Evolutionary conservation across 2,888 invertebrate species (phyloP).

Genomic region (Rhagium mordax): DNA sequence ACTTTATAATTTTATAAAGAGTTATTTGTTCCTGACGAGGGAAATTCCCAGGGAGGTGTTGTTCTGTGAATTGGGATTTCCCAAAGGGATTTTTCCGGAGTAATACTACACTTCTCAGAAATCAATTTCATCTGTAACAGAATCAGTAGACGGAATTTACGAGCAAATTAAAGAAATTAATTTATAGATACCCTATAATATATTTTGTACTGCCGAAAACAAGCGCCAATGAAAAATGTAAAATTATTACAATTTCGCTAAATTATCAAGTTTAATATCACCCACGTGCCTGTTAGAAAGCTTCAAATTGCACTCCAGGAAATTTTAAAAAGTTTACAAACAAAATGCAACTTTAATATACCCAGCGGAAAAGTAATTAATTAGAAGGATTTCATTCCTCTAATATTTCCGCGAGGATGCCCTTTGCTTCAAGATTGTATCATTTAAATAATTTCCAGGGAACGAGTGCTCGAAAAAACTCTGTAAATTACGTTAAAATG

Average conservation of each 20-base stretch:
- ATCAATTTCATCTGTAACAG: too few relatives aligned
- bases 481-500: constrained; percentile 6
- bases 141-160: too few relatives aligned
- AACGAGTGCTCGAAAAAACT: neutral
- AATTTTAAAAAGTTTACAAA: neutral
- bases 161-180: too few relatives aligned
- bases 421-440: neutral
- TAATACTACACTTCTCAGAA: too few relatives aligned
- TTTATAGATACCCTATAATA: too few relatives aligned
- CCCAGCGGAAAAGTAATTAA: neutral
- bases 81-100: too few relatives aligned
- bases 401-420: constrained; percentile 10
- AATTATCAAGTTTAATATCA: neutral
- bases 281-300: neutral
- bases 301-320: neutral
- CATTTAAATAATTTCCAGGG: constrained; percentile 14
- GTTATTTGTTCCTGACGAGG: too few relatives aligned
- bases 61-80: too few relatives aligned
- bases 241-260: neutral
- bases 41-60: too few relatives aligned
- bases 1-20: too few relatives aligned
- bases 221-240: too few relatives aligned
- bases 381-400: constrained; percentile 8
- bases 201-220: too few relatives aligned
- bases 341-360: neutral